Base-by-base conservation (phyloP, 2,888 invertebrate genomes). In the Ormia ochracea region DNA sequence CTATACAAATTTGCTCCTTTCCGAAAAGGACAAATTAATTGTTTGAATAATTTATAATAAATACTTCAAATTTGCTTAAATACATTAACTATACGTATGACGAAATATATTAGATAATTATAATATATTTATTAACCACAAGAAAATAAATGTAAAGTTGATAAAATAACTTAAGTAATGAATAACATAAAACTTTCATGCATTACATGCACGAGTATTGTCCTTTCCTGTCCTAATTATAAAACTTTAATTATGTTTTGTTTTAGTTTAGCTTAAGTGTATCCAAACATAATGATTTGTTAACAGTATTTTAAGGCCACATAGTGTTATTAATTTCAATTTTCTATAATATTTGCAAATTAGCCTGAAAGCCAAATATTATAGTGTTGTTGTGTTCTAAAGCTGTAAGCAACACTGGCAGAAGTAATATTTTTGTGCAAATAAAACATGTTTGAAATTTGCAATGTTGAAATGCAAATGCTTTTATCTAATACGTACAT, bases 251-350 rank as follows among this genome's bases (percentile, higher is more conserved):
- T 72, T 61, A 52, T 52, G 41, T 26, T 61, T 43, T 17, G 33
- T 41, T 66, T 31, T 9, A 31, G 31, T 45, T 68, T 23, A 45
- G 43, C 63, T 72, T 38, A 58, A 56, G 36, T n/a, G n/a, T 56
- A 33, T 50, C 5, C 23, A 63, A 59, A 56, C 68, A 63, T 63
- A 74, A 78, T 74, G 61, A 73, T 74, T 63, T 78, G 74, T 78
- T 78, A 74, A 78, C 74, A 33, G 54, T 26, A 74, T 63, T 73
- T 69, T 74, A 61, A 61, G 68, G 54, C 78, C 73, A 78, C 73
- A 73, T 73, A 56, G 61, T 78, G 73, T 78, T 78, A 78, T 78
- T 78, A 69, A 78, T 78, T 74, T 74, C 56, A 74, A 74, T 68
- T 73, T 73, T 45, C n/a, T 45, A 63, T 48, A 66, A 73, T 36